phyloP scores from a whole-genome alignment of 92 coral and sea anemone species.

The Micromussa lordhowensis region DNA sequence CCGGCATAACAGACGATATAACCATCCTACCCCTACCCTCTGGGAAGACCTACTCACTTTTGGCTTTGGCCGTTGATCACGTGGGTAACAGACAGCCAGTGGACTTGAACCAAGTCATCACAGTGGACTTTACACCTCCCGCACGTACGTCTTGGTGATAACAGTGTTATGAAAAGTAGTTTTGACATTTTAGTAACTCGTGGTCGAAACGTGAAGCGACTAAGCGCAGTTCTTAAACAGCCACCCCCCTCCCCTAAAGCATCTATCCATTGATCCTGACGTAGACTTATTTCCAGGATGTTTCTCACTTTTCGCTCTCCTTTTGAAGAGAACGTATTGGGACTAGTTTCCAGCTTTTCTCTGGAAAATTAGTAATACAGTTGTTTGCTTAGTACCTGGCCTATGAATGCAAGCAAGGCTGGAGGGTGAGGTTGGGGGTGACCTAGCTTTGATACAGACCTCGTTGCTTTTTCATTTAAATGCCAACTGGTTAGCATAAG shows the following conservation, averaged over 20 bases:
- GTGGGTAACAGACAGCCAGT: conserved; percentile 66
- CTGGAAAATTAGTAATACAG: no score
- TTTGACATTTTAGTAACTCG: no score
- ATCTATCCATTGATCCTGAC: neutral
- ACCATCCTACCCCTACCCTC: conserved; percentile 54
- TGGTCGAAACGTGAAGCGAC: no score
- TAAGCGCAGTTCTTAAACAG: no score
- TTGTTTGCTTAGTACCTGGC: no score
- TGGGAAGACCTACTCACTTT: conserved; percentile 47
- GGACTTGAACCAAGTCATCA: conserved; percentile 35
- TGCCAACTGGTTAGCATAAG: no score
- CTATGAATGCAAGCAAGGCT: no score
- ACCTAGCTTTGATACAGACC: no score
- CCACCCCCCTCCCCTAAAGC: no score
- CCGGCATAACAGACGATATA: conserved; percentile 49
- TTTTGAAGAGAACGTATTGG: neutral
- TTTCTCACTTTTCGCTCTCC: neutral
- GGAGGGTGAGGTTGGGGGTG: no score
- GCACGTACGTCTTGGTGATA: conserved; percentile 30
- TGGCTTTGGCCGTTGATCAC: conserved; percentile 61
- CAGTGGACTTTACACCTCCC: conserved; percentile 46
- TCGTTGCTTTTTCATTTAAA: no score
- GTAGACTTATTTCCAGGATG: neutral
- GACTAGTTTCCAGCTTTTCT: neutral
- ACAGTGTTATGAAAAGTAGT: neutral